Evolutionary conservation across 2,113 vertebrate species (phyloP).

Genomic region (Clupea harengus): DNA sequence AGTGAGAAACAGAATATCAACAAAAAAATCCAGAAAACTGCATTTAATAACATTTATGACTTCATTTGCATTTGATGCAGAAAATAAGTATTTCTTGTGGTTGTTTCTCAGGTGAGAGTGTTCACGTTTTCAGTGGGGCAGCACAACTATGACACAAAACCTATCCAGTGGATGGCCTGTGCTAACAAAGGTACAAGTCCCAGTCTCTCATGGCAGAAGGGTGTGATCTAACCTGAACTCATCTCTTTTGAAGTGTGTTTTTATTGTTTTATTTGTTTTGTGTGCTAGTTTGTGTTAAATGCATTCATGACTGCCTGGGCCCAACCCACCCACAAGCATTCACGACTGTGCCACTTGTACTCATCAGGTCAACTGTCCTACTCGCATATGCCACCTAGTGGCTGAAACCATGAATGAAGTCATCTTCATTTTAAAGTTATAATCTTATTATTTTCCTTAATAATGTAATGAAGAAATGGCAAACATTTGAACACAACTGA

Average conservation of each 20-base stretch:
- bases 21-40: no score
- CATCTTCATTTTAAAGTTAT: not conserved
- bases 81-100: no score
- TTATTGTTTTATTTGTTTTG: not conserved
- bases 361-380: not conserved
- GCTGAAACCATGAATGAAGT: slow-evolving; percentile 3
- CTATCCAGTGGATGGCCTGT: slow-evolving; percentile 99
- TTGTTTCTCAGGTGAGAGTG: slow-evolving; percentile 81
- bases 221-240: no score
- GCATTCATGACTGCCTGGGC: not conserved
- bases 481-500: not conserved
- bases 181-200: slow-evolving; percentile 87
- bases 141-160: slow-evolving; percentile 97
- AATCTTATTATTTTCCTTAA: not conserved
- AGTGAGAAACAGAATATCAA: no score
- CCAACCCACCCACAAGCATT: not conserved
- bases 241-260: not conserved
- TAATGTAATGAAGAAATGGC: not conserved
- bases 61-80: no score
- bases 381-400: slow-evolving; percentile 29
- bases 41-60: no score
- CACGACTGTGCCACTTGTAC: no score
- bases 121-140: slow-evolving; percentile 99
- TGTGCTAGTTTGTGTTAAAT: not conserved
- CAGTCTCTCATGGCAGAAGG: not conserved